These are phyloP conservation scores for Philonicus albiceps DNA, from an alignment of 2,888 invertebrate genomes.

Conservation along the genomic window DNA sequence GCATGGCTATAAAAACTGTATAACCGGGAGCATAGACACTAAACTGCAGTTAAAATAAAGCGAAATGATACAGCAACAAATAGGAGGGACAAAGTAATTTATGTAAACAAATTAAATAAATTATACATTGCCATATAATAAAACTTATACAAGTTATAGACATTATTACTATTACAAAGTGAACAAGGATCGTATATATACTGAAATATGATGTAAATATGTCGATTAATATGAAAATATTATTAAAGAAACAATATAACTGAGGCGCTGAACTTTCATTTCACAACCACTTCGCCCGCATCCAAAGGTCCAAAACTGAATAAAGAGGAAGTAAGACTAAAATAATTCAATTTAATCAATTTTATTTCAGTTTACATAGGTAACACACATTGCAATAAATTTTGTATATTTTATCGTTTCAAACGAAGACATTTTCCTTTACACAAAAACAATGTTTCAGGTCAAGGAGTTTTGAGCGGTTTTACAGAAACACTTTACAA, in stretches of 20 bases:
- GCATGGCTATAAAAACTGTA: constrained; percentile 1
- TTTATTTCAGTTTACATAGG: not conserved
- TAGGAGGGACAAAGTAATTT: constrained; percentile 26
- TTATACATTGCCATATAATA: constrained; percentile 27
- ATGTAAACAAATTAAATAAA: constrained; percentile 29
- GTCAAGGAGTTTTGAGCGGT: not conserved
- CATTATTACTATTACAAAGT: constrained; percentile 33
- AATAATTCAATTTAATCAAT: not conserved
- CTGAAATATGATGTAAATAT: constrained; percentile 31
- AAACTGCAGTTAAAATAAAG: not conserved
- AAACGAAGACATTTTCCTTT: not conserved
- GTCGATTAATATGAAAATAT: constrained; percentile 33
- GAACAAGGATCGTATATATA: constrained; percentile 34
- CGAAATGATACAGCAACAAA: not conserved
- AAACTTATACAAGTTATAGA: constrained; percentile 30
- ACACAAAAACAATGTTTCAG: too few species aligned
- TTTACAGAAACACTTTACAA: not conserved
- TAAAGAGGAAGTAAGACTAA: not conserved
- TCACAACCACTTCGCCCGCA: too few species aligned
- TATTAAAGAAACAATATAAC: constrained; percentile 14
- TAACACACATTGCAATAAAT: not conserved
- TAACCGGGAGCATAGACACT: not conserved
- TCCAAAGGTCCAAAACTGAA: too few species aligned
- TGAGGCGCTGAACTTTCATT: not conserved
- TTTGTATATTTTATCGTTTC: not conserved